Evolutionary conservation across 2,888 invertebrate genomes (phyloP).

Genomic region (Amphipoea lucens): DNA sequence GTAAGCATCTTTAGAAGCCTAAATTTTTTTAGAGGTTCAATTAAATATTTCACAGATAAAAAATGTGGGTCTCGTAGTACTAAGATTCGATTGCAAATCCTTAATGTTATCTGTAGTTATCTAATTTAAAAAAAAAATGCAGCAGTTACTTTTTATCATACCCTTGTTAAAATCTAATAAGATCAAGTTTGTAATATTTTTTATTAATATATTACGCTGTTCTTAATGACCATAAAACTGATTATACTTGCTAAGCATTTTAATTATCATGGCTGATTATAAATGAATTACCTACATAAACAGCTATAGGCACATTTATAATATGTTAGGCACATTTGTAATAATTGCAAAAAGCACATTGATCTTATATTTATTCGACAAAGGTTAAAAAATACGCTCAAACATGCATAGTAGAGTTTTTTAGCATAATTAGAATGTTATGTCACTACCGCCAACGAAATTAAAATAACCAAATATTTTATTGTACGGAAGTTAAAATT

Average conservation of each 20-base stretch:
- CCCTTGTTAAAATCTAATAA: neutral
- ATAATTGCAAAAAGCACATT: neutral
- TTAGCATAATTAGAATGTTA: neutral
- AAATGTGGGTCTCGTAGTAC: too few species aligned
- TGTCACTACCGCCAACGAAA: neutral
- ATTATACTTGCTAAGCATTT: neutral
- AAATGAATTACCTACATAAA: neutral
- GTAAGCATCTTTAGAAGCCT: too few species aligned
- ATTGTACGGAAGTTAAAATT: constrained; percentile 3
- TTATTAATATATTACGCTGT: neutral
- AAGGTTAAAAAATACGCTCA: neutral
- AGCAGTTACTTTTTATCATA: neutral
- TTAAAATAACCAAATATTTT: neutral
- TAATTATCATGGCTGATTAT: neutral
- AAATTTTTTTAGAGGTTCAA: too few species aligned
- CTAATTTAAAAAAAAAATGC: too few species aligned
- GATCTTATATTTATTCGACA: neutral
- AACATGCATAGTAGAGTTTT: neutral
- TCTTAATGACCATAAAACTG: neutral
- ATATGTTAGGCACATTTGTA: too few species aligned
- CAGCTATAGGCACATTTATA: too few species aligned
- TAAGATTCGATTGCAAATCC: too few species aligned
- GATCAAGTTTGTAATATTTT: too few species aligned
- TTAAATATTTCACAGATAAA: too few species aligned
- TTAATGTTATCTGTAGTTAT: too few species aligned